Evolutionary conservation across 2,888 invertebrate species (phyloP).

Genomic region (Theretra japonica): DNA sequence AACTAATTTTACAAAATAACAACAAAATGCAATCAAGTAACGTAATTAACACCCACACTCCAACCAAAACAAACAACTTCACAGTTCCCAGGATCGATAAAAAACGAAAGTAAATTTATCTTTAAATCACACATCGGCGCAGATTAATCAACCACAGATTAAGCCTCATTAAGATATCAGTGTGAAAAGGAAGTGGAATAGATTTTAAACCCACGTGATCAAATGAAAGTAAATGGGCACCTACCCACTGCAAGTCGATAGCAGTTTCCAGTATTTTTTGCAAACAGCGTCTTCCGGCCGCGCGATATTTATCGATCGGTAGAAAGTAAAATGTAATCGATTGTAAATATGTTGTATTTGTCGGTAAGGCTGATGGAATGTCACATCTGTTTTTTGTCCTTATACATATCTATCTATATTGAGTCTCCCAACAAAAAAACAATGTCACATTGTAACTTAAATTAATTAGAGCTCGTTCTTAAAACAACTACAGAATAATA

Average conservation of each 20-base stretch:
- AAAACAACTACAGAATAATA: too few species aligned
- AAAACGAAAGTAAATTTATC: background rate
- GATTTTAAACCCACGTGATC: background rate
- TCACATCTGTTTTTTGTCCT: background rate
- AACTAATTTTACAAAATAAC: too few species aligned
- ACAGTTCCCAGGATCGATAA: background rate
- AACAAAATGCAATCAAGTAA: too few species aligned
- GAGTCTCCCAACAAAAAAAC: too few species aligned
- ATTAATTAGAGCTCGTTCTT: too few species aligned
- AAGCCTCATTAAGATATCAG: background rate
- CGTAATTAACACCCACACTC: background rate
- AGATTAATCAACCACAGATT: slow-evolving; percentile 20
- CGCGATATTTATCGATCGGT: slow-evolving; percentile 10
- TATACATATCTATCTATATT: background rate
- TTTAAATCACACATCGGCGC: background rate
- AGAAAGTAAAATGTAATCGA: slow-evolving; percentile 24
- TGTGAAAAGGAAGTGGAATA: slow-evolving; percentile 8
- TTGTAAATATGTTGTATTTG: slow-evolving; percentile 15
- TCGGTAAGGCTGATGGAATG: background rate
- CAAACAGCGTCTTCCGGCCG: slow-evolving; percentile 14
- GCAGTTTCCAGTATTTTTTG: slow-evolving; percentile 5
- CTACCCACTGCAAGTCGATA: too few species aligned
- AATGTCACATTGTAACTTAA: too few species aligned
- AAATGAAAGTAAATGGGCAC: slow-evolving; percentile 8
- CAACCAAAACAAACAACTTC: background rate